phyloP scores from a whole-genome alignment of 2,888 invertebrate species.

The Uloborus plumipes region DNA sequence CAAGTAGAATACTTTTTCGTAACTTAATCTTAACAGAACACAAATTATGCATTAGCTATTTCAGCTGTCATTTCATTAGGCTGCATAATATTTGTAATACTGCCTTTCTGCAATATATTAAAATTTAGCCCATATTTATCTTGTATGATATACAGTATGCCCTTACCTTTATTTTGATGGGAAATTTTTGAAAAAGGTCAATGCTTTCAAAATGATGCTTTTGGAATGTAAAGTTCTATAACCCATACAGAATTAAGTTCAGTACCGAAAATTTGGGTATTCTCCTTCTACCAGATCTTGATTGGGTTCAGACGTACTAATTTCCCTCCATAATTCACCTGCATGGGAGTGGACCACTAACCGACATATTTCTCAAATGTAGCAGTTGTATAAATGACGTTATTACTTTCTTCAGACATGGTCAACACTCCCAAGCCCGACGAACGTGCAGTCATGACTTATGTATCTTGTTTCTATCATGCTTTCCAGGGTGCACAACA shows the following conservation, averaged over 20 bases:
- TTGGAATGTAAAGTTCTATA: neutral
- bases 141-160: no score
- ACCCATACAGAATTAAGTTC: neutral
- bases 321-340: conserved; percentile 17
- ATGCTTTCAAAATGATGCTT: neutral
- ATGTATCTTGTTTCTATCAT: conserved; percentile 99
- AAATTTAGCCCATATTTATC: no score
- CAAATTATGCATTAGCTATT: no score
- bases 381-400: neutral
- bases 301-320: neutral
- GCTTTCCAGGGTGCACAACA: conserved; percentile 99
- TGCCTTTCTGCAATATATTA: no score
- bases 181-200: no score
- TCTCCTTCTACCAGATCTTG: no score
- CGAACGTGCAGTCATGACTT: conserved; percentile 99
- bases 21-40: no score
- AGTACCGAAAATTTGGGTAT: no score
- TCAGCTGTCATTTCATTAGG: no score
- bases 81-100: no score
- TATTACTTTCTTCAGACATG: conserved; percentile 81
- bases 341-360: conserved; percentile 63
- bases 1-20: no score
- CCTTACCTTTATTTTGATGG: no score
- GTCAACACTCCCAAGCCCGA: conserved; percentile 99
- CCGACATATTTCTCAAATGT: conserved; percentile 2